Conservation (phyloP, 2,797 vertebrate species). For the Todus mexicanus region DNA sequence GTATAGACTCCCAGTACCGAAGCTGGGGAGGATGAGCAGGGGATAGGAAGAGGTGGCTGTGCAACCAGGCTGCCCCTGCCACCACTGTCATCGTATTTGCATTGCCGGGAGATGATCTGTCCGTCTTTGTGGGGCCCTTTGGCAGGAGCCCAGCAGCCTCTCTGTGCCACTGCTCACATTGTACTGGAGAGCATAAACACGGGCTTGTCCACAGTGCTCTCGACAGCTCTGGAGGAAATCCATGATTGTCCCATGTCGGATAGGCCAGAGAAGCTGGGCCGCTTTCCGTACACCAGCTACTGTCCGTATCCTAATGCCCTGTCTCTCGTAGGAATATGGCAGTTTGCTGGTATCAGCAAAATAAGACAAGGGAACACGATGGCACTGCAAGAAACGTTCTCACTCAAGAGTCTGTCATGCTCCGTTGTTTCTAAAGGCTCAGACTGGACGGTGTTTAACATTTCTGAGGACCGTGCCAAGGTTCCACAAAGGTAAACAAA, state of each 20-base stretch:
- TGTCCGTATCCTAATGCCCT: not conserved
- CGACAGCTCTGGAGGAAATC: constrained; percentile 39
- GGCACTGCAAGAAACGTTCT: not conserved
- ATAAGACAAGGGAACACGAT: not conserved
- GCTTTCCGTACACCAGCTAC: not conserved
- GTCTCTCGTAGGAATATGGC: not conserved
- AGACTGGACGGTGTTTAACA: not conserved
- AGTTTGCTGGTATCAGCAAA: not conserved
- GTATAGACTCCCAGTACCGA: accelerated
- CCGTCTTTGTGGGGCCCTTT: constrained; percentile 42
- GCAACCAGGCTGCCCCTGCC: not conserved
- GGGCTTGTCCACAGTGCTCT: constrained; percentile 13
- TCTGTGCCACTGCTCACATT: constrained; percentile 66
- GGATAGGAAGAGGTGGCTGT: not conserved
- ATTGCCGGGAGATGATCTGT: constrained; percentile 29
- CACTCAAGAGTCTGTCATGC: not conserved
- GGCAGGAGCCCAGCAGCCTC: constrained; percentile 49
- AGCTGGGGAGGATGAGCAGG: not conserved
- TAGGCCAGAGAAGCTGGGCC: not conserved
- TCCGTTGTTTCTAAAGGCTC: not conserved
- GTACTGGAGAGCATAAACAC: constrained; percentile 58
- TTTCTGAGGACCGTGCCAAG: not conserved
- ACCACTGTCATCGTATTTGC: not conserved
- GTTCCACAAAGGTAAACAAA: not conserved
- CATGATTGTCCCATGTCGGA: not conserved